Evolutionary conservation across 1,140 invertebrate species (phyloP).

Genomic region (Aphis gossypii): DNA sequence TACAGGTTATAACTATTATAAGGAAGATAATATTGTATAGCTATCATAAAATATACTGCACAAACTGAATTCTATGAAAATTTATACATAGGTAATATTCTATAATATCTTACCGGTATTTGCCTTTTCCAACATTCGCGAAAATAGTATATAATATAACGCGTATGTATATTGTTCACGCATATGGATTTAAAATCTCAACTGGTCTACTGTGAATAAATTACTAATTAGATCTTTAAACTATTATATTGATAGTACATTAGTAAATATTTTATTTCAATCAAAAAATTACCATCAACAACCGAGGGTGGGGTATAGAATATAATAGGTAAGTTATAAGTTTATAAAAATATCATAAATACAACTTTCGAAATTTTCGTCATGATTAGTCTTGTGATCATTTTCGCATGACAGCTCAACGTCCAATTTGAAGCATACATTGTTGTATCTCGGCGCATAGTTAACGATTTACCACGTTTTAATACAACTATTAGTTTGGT

Average conservation of each 20-base stretch:
- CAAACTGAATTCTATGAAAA: background rate
- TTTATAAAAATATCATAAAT: background rate
- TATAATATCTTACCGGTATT: background rate
- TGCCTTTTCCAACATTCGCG: background rate
- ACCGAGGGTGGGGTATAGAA: background rate
- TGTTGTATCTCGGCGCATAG: background rate
- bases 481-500: background rate
- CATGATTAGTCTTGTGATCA: background rate
- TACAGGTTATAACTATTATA: background rate
- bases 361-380: background rate
- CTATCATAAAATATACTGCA: too few species aligned
- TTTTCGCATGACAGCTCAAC: conserved; percentile 1
- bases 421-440: conserved; percentile 9
- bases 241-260: background rate
- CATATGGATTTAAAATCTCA: too few species aligned
- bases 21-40: background rate
- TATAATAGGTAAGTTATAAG: background rate
- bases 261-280: background rate
- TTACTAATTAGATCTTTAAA: too few species aligned
- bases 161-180: too few species aligned
- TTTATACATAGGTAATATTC: background rate
- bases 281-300: background rate
- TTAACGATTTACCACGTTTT: background rate
- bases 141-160: background rate
- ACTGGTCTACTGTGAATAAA: too few species aligned